Evolutionary conservation across 2,113 vertebrate species (phyloP).

Genomic region (Butastur rufipennis): DNA sequence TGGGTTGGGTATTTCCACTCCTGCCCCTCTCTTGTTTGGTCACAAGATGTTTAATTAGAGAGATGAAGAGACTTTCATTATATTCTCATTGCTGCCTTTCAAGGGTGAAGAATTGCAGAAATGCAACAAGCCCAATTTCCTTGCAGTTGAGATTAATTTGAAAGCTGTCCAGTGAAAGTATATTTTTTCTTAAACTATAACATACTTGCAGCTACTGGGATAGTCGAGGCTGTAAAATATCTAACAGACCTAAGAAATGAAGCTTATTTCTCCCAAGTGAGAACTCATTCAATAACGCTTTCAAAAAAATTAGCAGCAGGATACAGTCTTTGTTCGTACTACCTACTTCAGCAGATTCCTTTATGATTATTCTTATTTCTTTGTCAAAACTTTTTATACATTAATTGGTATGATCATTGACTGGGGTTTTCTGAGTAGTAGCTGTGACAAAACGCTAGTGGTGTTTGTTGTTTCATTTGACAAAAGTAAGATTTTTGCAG

Average conservation of each 20-base stretch:
- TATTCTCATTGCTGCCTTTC: conserved; percentile 10
- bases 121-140: conserved; percentile 7
- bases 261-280: not conserved
- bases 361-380: not conserved
- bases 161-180: not conserved
- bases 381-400: not conserved
- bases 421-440: not conserved
- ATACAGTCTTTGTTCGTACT: not conserved
- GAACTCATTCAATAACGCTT: not conserved
- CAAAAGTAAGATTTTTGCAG: not conserved
- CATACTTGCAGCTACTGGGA: not conserved
- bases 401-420: not conserved
- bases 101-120: conserved; percentile 21
- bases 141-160: not conserved
- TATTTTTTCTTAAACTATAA: not conserved
- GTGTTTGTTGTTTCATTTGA: not conserved
- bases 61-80: conserved; percentile 27
- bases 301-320: not conserved
- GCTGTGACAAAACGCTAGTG: not conserved
- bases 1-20: conserved; percentile 42
- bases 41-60: conserved; percentile 44
- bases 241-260: not conserved
- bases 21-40: conserved; percentile 25
- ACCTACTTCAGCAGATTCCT: not conserved
- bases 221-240: not conserved